Evolutionary conservation across 2,113 vertebrate species (phyloP).

Genomic region (Trogon melanurus): DNA sequence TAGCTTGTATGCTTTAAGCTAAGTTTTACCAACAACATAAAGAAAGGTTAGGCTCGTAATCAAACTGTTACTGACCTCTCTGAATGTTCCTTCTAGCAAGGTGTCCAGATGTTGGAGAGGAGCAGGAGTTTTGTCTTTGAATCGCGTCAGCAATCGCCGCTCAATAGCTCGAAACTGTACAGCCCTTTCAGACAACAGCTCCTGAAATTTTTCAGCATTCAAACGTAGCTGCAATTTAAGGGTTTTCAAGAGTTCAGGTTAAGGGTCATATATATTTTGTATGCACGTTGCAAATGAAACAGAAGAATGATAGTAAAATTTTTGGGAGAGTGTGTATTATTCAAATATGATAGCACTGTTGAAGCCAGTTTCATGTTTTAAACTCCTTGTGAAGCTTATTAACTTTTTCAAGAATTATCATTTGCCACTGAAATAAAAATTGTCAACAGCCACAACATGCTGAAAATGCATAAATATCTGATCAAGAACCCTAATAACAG

Average conservation of each 20-base stretch:
- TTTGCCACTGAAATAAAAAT: neutral
- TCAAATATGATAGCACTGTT: neutral
- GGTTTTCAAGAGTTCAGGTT: conserved; percentile 36
- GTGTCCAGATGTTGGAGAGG: conserved; percentile 96
- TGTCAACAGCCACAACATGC: neutral
- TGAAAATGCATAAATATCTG: neutral
- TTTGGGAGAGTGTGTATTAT: neutral
- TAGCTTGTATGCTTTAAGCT: conserved; percentile 31
- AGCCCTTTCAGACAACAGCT: conserved; percentile 91
- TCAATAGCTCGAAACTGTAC: conserved; percentile 96
- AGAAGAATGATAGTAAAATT: neutral
- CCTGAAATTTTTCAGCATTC: conserved; percentile 87
- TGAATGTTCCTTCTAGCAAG: conserved; percentile 92
- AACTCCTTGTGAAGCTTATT: neutral
- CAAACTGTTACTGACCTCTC: conserved; percentile 83
- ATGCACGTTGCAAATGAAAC: neutral
- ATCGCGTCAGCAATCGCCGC: conserved; percentile 89
- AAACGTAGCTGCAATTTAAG: conserved; percentile 83
- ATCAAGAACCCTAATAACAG: neutral
- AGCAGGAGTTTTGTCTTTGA: conserved; percentile 96
- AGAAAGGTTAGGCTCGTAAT: conserved; percentile 35
- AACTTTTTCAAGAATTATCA: neutral
- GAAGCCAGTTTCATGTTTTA: neutral
- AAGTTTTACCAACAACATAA: conserved; percentile 30
- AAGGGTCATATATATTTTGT: neutral